These are phyloP conservation scores for Eumerus sabulonum DNA, from an alignment of 2,888 invertebrate genomes.

Conservation along the genomic window DNA sequence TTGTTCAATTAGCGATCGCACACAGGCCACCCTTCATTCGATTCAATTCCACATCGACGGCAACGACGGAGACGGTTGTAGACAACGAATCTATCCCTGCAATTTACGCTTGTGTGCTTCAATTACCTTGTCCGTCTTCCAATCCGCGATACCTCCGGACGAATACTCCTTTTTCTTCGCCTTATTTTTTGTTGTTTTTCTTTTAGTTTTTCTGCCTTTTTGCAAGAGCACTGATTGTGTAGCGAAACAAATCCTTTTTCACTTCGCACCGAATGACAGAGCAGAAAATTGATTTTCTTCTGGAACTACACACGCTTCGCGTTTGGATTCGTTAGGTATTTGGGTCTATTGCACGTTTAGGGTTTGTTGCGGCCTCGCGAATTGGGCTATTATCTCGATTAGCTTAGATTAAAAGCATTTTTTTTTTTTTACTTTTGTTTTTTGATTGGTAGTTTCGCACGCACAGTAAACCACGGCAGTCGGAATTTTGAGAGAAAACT, in stretches of 20 bases:
- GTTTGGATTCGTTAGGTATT: slow-evolving; percentile 14
- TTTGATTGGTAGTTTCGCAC: slow-evolving; percentile 32
- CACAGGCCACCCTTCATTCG: slow-evolving; percentile 18
- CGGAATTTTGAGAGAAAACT: slow-evolving; percentile 63
- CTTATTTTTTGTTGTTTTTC: too few species aligned
- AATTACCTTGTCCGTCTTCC: too few species aligned
- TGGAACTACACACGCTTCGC: slow-evolving; percentile 22
- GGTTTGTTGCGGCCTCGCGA: slow-evolving; percentile 3
- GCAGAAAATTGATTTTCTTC: slow-evolving; percentile 60
- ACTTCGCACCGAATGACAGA: slow-evolving; percentile 48
- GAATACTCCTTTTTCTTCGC: too few species aligned
- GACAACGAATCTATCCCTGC: too few species aligned
- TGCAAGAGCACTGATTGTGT: slow-evolving; percentile 19
- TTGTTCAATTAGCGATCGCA: slow-evolving; percentile 28
- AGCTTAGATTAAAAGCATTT: slow-evolving; percentile 43
- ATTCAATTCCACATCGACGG: slow-evolving; percentile 34
- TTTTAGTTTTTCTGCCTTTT: slow-evolving; percentile 20
- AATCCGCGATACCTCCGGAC: too few species aligned
- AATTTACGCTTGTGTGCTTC: too few species aligned
- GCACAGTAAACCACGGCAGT: slow-evolving; percentile 57
- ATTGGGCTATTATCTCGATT: slow-evolving; percentile 15
- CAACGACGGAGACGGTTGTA: too few species aligned
- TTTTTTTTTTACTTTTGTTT: too few species aligned
- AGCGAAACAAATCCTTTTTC: slow-evolving; percentile 20
- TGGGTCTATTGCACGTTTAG: slow-evolving; percentile 17